These are phyloP conservation scores for Chloroclysta siterata DNA, from an alignment of 2,888 invertebrate species.

Conservation along the genomic window DNA sequence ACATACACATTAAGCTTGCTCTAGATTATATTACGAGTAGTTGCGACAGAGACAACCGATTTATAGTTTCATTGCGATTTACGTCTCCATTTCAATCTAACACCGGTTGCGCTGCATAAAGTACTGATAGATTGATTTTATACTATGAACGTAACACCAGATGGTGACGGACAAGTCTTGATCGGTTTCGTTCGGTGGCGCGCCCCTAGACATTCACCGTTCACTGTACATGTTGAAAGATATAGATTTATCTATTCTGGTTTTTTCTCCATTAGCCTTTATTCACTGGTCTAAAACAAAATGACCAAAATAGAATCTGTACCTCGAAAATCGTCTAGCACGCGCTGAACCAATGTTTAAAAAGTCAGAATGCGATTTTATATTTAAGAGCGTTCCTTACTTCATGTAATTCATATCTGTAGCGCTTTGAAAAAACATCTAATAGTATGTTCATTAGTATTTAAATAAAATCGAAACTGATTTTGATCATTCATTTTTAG, in stretches of 20 bases:
- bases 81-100: conserved; percentile 61
- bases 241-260: too few species aligned
- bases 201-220: conserved; percentile 11
- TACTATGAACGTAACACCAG: conserved; percentile 17
- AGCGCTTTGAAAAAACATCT: too few species aligned
- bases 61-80: conserved; percentile 64
- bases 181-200: conserved; percentile 5
- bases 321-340: conserved; percentile 49
- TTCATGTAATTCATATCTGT: too few species aligned
- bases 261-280: too few species aligned
- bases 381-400: too few species aligned
- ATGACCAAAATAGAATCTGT: too few species aligned
- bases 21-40: conserved; percentile 58
- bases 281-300: too few species aligned
- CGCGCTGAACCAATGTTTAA: conserved; percentile 70
- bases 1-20: conserved; percentile 71
- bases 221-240: neutral
- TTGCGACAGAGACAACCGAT: conserved; percentile 56
- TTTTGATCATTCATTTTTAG: too few species aligned
- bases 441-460: too few species aligned
- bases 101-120: conserved; percentile 40
- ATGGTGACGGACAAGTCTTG: conserved; percentile 11
- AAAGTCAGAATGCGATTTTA: conserved; percentile 51
- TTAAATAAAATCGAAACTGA: too few species aligned
- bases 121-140: conserved; percentile 28